A percentile compares a stretch with the other conserved stretches of the same genome.
phyloP scores from a whole-genome alignment of 2,113 vertebrate species.

The Dascyllus trimaculatus region DNA sequence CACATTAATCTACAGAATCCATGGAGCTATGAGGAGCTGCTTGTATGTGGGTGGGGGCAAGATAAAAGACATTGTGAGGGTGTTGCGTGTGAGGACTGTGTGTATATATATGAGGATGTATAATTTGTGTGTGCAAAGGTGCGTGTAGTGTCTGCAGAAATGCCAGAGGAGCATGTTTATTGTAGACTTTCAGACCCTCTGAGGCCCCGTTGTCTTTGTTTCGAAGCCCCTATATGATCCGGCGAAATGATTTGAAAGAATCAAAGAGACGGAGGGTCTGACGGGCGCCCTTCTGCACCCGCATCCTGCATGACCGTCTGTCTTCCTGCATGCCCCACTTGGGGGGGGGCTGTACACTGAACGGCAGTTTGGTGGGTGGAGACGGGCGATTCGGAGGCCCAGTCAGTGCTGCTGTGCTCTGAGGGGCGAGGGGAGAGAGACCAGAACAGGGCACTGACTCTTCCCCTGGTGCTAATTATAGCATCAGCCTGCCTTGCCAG shows the following conservation, averaged over 20 bases:
- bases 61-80: constrained; percentile 27
- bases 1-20: constrained; percentile 46
- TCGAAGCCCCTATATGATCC: constrained; percentile 18
- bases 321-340: constrained; percentile 11
- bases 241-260: constrained; percentile 22
- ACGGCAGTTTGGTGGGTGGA: constrained; percentile 33
- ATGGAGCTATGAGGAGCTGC: constrained; percentile 23
- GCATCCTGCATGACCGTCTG: constrained; percentile 21
- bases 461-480: constrained; percentile 71
- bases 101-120: background rate
- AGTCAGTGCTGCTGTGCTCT: background rate
- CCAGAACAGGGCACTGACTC: constrained; percentile 51
- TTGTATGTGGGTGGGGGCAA: constrained; percentile 20
- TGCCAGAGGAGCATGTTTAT: background rate
- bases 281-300: constrained; percentile 13
- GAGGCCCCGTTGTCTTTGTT: constrained; percentile 7
- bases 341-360: background rate
- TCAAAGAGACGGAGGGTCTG: constrained; percentile 12
- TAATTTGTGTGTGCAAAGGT: constrained; percentile 9
- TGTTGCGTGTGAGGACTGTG: constrained; percentile 5
- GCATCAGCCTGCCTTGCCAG: constrained; percentile 40
- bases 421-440: background rate
- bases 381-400: constrained; percentile 21
- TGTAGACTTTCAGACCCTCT: constrained; percentile 3
- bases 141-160: constrained; percentile 10